A percentile compares a stretch with the other conserved stretches of the same genome.
Evolutionary conservation across 2,797 vertebrate genomes (phyloP).

Genomic region (Rhodeus uyekii): DNA sequence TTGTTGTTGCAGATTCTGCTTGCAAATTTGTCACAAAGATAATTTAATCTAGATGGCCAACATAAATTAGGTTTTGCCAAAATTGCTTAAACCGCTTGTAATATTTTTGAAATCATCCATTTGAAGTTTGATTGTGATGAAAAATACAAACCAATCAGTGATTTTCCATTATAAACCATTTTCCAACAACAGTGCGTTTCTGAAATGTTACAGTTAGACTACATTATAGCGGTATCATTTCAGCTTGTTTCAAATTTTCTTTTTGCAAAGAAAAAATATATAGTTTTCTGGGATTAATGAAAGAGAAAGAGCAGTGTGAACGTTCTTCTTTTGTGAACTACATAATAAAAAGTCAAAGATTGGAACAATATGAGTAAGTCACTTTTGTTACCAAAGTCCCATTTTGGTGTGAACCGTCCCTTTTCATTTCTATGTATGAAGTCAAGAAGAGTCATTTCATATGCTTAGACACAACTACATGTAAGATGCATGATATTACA

Average conservation of each 20-base stretch:
- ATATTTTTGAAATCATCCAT: neutral
- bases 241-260: neutral
- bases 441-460: neutral
- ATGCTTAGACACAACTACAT: constrained; percentile 14
- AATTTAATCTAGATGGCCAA: neutral
- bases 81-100: neutral
- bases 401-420: neutral
- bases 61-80: neutral
- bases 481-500: constrained; percentile 23
- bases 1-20: neutral
- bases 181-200: neutral
- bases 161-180: neutral
- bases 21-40: neutral
- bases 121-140: neutral
- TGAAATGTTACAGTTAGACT: neutral
- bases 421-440: neutral
- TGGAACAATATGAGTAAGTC: neutral
- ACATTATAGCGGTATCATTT: neutral
- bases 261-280: neutral
- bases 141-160: neutral
- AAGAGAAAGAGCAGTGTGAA: neutral
- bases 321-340: neutral
- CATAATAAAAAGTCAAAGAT: neutral
- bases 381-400: neutral
- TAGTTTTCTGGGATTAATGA: neutral